Percentiles rank a stretch among this genome's conserved stretches.
Conservation (phyloP, 2,113 vertebrate species). For the Charadrius vociferus region DNA sequence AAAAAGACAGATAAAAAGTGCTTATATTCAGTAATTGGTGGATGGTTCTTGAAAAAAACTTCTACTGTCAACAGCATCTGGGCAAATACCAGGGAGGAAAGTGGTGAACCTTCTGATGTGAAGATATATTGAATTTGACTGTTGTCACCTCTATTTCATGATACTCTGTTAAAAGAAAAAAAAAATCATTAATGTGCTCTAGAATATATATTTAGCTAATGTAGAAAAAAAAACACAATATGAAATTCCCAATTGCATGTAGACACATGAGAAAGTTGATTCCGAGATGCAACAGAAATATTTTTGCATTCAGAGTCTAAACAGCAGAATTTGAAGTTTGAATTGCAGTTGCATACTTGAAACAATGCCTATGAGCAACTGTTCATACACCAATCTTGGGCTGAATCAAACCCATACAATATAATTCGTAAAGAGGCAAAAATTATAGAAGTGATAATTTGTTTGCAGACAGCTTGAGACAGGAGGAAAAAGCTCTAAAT, state of each 20-base stretch:
- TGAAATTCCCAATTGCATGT: neutral
- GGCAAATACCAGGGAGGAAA: neutral
- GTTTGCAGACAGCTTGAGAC: constrained; percentile 13
- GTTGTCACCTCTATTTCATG: neutral
- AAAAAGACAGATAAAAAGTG: neutral
- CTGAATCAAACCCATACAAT: neutral
- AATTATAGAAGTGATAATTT: neutral
- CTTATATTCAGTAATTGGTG: neutral
- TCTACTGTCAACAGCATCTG: neutral
- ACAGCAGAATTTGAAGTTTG: neutral
- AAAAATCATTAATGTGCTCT: neutral
- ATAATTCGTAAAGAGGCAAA: neutral
- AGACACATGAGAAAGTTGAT: neutral
- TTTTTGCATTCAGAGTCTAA: neutral
- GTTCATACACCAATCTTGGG: neutral
- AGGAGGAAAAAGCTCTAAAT: neutral
- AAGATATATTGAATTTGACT: neutral
- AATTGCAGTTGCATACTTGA: neutral
- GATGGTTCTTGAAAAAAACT: neutral
- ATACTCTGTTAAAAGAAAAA: neutral
- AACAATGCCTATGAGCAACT: neutral
- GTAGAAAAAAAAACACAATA: neutral
- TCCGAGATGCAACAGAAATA: neutral
- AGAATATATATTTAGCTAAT: neutral
- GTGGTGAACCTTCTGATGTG: neutral